Percentiles rank a stretch among this genome's conserved stretches.
These are phyloP conservation scores for Noctua janthe DNA, from an alignment of 2,888 invertebrate genomes.

Conservation along the genomic window DNA sequence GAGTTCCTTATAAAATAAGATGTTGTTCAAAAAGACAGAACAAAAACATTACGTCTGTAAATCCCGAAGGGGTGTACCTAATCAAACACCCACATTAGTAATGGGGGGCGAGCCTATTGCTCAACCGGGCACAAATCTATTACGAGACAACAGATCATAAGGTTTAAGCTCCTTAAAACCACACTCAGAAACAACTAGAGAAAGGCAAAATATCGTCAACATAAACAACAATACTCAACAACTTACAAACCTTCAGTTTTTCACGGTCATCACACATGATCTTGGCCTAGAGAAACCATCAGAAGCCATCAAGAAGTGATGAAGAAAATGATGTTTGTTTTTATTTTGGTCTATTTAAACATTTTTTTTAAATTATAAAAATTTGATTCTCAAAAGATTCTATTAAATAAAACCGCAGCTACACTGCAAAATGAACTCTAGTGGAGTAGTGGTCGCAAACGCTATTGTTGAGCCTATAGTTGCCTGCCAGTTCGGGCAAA, in stretches of 20 bases:
- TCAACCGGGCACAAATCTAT: too few species aligned
- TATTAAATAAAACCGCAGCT: too few species aligned
- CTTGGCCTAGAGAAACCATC: not conserved
- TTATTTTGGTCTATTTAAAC: not conserved
- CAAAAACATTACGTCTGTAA: too few species aligned
- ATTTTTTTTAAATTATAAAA: not conserved
- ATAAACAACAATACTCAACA: conserved; percentile 21
- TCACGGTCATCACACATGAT: not conserved
- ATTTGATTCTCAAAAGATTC: too few species aligned
- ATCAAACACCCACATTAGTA: too few species aligned
- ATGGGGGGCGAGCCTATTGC: too few species aligned
- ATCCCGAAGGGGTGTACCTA: too few species aligned
- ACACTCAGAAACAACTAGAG: conserved; percentile 20
- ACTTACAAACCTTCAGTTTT: conserved; percentile 11
- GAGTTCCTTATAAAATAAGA: not conserved
- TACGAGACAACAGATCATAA: conserved; percentile 5
- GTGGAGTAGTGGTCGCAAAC: not conserved
- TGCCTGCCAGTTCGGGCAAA: not conserved
- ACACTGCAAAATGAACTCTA: too few species aligned
- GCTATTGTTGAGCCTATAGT: not conserved
- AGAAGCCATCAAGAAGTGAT: not conserved
- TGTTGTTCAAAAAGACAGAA: not conserved
- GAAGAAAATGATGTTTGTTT: not conserved
- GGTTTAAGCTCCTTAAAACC: conserved; percentile 9
- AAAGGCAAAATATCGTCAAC: conserved; percentile 28